Evolutionary conservation across 2,797 vertebrate genomes (phyloP).

Genomic region (Hydrophis major): DNA sequence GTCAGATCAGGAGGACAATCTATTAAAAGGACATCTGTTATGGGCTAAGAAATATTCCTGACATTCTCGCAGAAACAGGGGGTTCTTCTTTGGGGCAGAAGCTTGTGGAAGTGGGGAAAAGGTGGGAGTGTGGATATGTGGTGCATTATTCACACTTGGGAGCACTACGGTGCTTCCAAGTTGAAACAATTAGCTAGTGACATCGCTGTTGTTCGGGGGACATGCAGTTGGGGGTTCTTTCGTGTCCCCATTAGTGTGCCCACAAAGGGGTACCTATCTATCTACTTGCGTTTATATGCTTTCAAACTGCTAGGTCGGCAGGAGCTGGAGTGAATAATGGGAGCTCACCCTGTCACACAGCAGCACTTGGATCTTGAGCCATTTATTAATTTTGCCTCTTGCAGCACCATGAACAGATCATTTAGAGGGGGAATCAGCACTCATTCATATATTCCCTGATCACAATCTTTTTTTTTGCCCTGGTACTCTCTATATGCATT

Average conservation of each 20-base stretch:
- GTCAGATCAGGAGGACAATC: constrained; percentile 6
- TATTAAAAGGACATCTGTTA: constrained; percentile 6
- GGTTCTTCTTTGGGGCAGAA: background rate
- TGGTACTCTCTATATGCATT: background rate
- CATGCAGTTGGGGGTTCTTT: background rate
- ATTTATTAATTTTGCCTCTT: background rate
- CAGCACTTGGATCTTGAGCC: background rate
- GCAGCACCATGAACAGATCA: background rate
- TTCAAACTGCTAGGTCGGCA: background rate
- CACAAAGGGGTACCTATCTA: background rate
- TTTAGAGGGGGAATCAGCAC: background rate
- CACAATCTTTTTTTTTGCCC: background rate
- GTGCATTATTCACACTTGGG: background rate
- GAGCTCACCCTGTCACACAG: background rate
- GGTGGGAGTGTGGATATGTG: background rate
- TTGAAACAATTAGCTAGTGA: background rate
- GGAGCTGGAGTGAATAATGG: background rate
- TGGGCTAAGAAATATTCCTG: background rate
- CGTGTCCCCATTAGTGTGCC: background rate
- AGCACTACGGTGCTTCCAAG: background rate
- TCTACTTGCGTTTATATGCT: background rate
- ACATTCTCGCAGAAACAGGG: background rate
- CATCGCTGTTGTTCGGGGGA: background rate
- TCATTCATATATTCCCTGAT: background rate
- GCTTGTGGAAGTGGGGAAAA: background rate